Percentiles rank a stretch among this genome's conserved stretches.
These are phyloP conservation scores for Spodoptera picta DNA, from an alignment of 2,888 invertebrate species.

Conservation along the genomic window DNA sequence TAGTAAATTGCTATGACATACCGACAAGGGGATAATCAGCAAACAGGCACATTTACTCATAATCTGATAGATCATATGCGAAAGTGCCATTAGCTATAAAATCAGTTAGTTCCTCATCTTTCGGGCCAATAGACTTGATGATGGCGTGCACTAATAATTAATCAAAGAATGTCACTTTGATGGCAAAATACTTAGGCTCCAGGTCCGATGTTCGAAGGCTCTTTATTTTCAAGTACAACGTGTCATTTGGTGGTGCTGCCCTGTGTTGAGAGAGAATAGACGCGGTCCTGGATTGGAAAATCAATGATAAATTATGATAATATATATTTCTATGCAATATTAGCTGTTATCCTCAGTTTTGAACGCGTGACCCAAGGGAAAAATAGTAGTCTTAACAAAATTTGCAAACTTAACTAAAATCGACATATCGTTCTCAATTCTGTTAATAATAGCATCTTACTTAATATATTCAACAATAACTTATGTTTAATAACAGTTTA, in stretches of 20 bases:
- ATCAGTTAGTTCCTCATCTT: conserved; percentile 45
- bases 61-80: conserved; percentile 79
- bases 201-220: conserved; percentile 67
- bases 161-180: conserved; percentile 74
- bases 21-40: conserved; percentile 79
- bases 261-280: not conserved
- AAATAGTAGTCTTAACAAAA: too few relatives aligned
- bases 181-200: conserved; percentile 57
- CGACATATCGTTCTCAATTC: too few relatives aligned
- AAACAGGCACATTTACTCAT: conserved; percentile 78
- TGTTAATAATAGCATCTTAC: too few relatives aligned
- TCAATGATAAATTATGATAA: too few relatives aligned
- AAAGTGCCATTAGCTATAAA: conserved; percentile 66
- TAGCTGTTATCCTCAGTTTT: too few relatives aligned
- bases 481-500: too few relatives aligned
- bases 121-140: conserved; percentile 65
- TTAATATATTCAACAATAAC: too few relatives aligned
- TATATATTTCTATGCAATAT: too few relatives aligned
- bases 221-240: conserved; percentile 65
- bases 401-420: too few relatives aligned
- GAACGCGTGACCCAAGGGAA: too few relatives aligned
- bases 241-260: conserved; percentile 18
- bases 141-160: conserved; percentile 67
- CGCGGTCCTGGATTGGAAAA: conserved; percentile 6
- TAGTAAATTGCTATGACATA: conserved; percentile 44